Evolutionary conservation across 2,797 vertebrate species (phyloP).

Genomic region (Brachyrhaphis roseni): DNA sequence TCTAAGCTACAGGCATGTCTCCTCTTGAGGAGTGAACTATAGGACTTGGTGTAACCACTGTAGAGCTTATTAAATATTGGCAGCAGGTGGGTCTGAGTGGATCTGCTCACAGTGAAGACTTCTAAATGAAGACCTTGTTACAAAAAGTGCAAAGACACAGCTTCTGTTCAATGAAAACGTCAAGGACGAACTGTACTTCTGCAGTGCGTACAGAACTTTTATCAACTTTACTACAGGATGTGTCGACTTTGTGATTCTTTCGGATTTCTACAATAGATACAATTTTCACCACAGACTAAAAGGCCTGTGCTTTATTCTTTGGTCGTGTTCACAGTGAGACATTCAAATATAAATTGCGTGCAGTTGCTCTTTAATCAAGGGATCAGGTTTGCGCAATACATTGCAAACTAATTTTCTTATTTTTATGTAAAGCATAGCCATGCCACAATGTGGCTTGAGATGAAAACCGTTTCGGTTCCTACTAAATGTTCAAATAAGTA

Average conservation of each 20-base stretch:
- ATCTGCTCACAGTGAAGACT: not conserved
- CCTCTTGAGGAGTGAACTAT: not conserved
- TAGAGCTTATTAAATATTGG: not conserved
- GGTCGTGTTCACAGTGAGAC: not conserved
- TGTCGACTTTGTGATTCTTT: not conserved
- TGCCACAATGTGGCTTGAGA: not conserved
- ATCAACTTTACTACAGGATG: not conserved
- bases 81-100: not conserved
- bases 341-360: not conserved
- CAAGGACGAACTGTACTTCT: not conserved
- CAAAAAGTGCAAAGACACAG: not conserved
- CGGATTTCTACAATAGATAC: not conserved
- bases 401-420: not conserved
- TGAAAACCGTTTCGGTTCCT: not conserved
- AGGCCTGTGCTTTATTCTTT: not conserved
- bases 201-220: not conserved
- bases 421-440: not conserved
- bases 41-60: not conserved
- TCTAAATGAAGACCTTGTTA: not conserved
- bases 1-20: not conserved
- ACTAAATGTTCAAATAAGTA: not conserved
- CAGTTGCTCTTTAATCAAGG: not conserved
- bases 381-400: not conserved
- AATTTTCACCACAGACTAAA: not conserved
- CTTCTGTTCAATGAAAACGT: not conserved